These are phyloP conservation scores for Dryadula phaetusa DNA, from an alignment of 2,888 invertebrate genomes.

Conservation along the genomic window DNA sequence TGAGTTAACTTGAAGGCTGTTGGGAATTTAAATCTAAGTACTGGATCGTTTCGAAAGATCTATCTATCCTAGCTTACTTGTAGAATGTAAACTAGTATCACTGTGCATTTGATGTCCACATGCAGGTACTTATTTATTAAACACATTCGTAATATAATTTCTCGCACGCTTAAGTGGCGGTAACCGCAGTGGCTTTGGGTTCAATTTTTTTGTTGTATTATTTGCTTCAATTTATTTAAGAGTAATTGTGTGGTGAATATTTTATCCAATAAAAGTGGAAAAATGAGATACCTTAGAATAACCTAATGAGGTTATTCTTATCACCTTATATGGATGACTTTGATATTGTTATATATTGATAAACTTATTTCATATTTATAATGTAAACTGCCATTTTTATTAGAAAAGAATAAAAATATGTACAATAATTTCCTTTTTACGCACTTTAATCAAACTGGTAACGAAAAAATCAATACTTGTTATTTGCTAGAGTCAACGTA, in stretches of 20 bases:
- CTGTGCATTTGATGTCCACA: slow-evolving; percentile 12
- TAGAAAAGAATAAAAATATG: no score
- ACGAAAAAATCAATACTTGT: background rate
- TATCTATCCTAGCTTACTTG: slow-evolving; percentile 21
- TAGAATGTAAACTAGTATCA: slow-evolving; percentile 32
- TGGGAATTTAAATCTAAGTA: slow-evolving; percentile 30
- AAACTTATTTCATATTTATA: no score
- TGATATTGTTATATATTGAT: no score
- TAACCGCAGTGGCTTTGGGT: background rate
- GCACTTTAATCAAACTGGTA: no score
- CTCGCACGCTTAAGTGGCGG: background rate
- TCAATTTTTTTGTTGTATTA: background rate
- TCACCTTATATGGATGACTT: no score
- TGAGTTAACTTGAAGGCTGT: slow-evolving; percentile 44
- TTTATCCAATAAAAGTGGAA: no score
- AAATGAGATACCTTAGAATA: no score
- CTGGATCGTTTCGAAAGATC: slow-evolving; percentile 41
- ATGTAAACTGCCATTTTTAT: no score
- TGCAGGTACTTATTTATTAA: slow-evolving; percentile 4
- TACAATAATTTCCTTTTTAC: background rate
- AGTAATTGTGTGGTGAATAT: background rate
- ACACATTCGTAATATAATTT: background rate
- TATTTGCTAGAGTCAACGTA: background rate
- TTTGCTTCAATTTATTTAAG: background rate
- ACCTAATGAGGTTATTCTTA: no score